phyloP scores from a whole-genome alignment of 2,797 vertebrate species.

The Anabacerthia variegaticeps region DNA sequence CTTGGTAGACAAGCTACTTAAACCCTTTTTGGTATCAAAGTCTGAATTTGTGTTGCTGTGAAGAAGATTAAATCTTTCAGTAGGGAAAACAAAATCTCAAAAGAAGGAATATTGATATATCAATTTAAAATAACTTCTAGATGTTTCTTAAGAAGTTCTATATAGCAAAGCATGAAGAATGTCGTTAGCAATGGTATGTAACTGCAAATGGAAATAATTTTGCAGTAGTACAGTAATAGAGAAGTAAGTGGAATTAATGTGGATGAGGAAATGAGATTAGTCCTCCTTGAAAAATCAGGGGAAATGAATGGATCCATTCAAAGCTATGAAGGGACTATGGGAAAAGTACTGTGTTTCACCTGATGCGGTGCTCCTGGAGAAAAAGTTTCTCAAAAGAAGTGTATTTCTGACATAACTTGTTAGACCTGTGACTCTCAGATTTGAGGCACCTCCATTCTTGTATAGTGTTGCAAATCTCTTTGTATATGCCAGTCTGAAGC shows the following conservation, averaged over 20 bases:
- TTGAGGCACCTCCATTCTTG: accelerated
- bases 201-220: background rate
- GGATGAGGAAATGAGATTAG: background rate
- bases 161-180: background rate
- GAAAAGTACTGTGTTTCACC: background rate
- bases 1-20: background rate
- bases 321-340: background rate
- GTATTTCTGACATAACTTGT: background rate
- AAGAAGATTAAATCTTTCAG: background rate
- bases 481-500: background rate
- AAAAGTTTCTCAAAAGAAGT: background rate
- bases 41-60: background rate
- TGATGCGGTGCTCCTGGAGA: background rate
- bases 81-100: background rate
- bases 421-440: background rate
- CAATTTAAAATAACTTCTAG: background rate
- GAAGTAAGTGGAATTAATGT: background rate
- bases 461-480: background rate
- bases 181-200: background rate
- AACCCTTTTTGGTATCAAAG: background rate
- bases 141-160: background rate
- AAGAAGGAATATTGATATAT: background rate
- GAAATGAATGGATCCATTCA: background rate
- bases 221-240: background rate
- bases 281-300: background rate